These are phyloP conservation scores for Campylomormyrus numenius DNA, from an alignment of 2,113 vertebrate genomes.

Conservation along the genomic window DNA sequence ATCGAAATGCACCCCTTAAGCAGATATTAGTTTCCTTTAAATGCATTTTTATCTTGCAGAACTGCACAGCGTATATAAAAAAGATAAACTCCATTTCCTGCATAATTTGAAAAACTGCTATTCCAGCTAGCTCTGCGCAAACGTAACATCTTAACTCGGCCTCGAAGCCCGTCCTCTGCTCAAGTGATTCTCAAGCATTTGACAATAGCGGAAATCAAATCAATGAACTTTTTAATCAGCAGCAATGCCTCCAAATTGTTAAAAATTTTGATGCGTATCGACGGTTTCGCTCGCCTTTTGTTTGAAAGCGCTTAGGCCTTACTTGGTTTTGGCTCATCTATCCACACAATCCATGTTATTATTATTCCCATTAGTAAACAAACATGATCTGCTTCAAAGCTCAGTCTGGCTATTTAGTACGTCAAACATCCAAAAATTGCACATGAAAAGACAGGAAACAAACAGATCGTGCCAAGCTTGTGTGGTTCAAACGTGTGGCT, in stretches of 20 bases:
- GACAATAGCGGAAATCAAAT: conserved; percentile 26
- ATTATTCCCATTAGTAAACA: not conserved
- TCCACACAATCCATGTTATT: not conserved
- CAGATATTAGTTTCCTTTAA: not conserved
- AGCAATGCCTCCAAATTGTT: not conserved
- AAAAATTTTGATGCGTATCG: not conserved
- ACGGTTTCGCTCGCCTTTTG: not conserved
- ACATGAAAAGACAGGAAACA: not conserved
- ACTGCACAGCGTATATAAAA: not conserved
- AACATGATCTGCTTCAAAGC: not conserved
- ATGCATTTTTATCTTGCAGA: not conserved
- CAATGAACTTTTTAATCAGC: not conserved
- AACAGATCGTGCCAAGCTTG: not conserved
- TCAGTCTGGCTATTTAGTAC: not conserved
- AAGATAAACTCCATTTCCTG: not conserved
- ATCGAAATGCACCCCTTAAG: not conserved
- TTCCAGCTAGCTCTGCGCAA: not conserved
- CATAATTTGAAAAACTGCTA: not conserved
- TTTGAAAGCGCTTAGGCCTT: not conserved
- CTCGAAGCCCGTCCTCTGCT: not conserved
- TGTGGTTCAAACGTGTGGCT: not conserved
- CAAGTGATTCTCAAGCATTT: conserved; percentile 57
- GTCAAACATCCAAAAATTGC: not conserved
- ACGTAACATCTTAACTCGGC: not conserved
- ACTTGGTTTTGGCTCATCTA: not conserved